Evolutionary conservation across 2,888 invertebrate genomes (phyloP).

Genomic region (Drosophila subsilvestris): DNA sequence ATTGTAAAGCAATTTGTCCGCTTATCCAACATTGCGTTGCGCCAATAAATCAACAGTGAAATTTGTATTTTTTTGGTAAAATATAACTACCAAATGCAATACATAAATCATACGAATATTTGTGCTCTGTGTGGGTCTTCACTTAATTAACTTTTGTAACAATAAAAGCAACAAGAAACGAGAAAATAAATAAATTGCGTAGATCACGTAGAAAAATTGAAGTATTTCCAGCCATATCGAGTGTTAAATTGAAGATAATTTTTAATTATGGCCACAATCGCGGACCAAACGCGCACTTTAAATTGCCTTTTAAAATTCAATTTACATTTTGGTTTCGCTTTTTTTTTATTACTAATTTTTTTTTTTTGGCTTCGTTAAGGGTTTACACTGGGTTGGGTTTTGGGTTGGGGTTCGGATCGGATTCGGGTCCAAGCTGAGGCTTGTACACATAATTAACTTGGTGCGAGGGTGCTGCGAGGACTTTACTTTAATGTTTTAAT

Average conservation of each 20-base stretch:
- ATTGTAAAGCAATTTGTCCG: conserved; percentile 63
- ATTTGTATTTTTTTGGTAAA: not conserved
- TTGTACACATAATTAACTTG: not conserved
- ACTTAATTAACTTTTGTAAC: conserved; percentile 40
- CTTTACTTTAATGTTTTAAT: not conserved
- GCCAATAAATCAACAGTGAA: conserved; percentile 40
- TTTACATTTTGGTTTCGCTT: conserved; percentile 70
- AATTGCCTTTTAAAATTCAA: conserved; percentile 80
- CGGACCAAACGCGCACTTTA: conserved; percentile 56
- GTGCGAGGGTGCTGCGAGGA: not conserved
- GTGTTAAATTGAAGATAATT: conserved; percentile 78
- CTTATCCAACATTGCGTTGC: conserved; percentile 18
- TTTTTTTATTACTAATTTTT: conserved; percentile 4
- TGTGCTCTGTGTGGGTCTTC: not conserved
- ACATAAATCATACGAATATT: conserved; percentile 28
- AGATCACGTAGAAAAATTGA: conserved; percentile 43
- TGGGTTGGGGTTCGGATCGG: not conserved
- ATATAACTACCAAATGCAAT: conserved; percentile 27
- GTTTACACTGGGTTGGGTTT: not conserved
- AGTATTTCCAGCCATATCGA: conserved; percentile 41
- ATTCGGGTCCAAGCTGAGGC: not conserved
- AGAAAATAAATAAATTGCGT: conserved; percentile 45
- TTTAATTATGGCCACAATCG: conserved; percentile 67
- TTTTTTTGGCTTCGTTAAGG: not conserved
- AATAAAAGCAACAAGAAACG: conserved; percentile 16